These are phyloP conservation scores for Semaprochilodus insignis DNA, from an alignment of 2,797 vertebrate species.

Conservation along the genomic window DNA sequence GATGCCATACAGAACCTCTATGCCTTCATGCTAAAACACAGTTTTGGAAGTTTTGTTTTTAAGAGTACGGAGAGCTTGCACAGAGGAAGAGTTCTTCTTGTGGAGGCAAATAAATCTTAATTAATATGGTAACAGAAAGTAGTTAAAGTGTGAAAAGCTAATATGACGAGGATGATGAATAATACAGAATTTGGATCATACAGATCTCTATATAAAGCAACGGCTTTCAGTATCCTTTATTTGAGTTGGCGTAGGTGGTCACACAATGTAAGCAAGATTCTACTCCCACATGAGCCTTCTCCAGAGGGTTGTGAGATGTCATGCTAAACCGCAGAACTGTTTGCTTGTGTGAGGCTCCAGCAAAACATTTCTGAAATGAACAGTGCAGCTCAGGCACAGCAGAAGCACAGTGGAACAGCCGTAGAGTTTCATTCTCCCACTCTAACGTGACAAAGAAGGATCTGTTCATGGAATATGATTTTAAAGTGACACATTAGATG, in stretches of 20 bases:
- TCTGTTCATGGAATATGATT: background rate
- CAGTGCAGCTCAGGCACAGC: constrained; percentile 3
- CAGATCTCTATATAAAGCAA: background rate
- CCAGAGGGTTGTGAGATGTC: background rate
- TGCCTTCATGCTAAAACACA: too few relatives aligned
- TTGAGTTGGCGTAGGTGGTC: constrained; percentile 12
- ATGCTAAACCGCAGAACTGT: background rate
- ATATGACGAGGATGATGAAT: background rate
- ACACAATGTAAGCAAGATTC: background rate
- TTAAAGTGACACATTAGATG: background rate
- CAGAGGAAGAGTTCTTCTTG: background rate
- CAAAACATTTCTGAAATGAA: constrained; percentile 6
- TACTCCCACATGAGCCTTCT: background rate
- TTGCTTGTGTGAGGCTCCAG: background rate
- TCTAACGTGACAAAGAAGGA: background rate
- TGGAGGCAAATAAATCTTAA: background rate
- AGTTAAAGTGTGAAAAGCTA: background rate
- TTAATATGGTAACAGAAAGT: background rate
- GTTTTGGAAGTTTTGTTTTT: background rate
- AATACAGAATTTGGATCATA: background rate
- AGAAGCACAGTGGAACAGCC: background rate
- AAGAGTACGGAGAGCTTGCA: background rate
- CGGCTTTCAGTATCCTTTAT: background rate
- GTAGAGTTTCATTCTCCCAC: constrained; percentile 2
- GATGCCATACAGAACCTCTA: too few relatives aligned